Percentiles rank a stretch among this genome's conserved stretches.
Evolutionary conservation across 2,113 vertebrate species (phyloP).

Genomic region (Notothenia coriiceps): DNA sequence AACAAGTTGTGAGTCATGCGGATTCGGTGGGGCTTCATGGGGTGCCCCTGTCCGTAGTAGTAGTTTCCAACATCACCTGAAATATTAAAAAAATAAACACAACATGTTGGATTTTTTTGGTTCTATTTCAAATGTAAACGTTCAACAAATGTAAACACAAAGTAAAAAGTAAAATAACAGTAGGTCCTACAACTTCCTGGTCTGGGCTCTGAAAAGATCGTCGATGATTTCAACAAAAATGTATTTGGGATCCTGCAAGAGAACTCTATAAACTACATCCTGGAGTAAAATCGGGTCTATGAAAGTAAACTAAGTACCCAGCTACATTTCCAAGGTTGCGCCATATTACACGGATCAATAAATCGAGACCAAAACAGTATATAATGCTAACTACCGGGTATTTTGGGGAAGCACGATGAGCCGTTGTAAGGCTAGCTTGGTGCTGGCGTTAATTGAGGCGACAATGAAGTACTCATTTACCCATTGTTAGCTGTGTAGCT

Average conservation of each 20-base stretch:
- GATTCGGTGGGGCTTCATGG: conserved; percentile 99
- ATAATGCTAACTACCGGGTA: background rate
- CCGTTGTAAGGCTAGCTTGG: conserved; percentile 35
- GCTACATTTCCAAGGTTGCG: background rate
- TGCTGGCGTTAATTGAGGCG: conserved; percentile 45
- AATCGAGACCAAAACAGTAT: background rate
- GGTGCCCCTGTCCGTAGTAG: conserved; percentile 98
- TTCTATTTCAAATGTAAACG: background rate
- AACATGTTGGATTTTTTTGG: background rate
- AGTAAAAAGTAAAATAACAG: background rate
- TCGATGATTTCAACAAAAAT: background rate
- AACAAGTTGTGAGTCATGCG: conserved; percentile 99
- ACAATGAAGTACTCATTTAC: conserved; percentile 55
- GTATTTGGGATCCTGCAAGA: background rate
- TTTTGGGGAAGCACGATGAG: background rate
- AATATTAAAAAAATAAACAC: conserved; percentile 36
- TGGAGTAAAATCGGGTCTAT: background rate
- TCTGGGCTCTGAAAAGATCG: background rate
- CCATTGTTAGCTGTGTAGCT: conserved; percentile 72
- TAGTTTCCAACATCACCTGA: conserved; percentile 98
- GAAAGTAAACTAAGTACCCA: background rate
- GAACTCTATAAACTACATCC: background rate
- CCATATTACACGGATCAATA: background rate
- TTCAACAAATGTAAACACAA: background rate
- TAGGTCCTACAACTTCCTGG: background rate